Conservation (phyloP, 2,888 invertebrate species). For the Galerucella pusilla region DNA sequence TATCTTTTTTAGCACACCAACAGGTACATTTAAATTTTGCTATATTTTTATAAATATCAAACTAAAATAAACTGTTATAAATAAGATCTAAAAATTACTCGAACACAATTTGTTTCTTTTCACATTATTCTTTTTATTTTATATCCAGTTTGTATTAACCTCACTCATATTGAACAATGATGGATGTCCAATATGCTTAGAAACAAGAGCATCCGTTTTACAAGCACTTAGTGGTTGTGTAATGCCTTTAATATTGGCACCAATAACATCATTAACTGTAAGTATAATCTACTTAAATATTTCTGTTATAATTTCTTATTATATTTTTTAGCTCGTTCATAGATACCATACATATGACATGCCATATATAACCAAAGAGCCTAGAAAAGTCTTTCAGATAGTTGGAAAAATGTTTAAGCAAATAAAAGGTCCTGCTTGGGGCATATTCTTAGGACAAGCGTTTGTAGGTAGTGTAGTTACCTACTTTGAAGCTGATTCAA, state of each 20-base stretch:
- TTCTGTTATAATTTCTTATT: constrained; percentile 31
- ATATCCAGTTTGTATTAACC: constrained; percentile 68
- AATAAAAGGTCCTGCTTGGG: constrained; percentile 66
- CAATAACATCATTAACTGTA: constrained; percentile 72
- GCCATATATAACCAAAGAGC: constrained; percentile 72
- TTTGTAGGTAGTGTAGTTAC: constrained; percentile 70
- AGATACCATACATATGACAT: constrained; percentile 72
- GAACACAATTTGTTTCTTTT: neutral
- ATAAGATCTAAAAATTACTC: no score
- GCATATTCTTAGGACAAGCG: constrained; percentile 68
- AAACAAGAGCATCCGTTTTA: constrained; percentile 70
- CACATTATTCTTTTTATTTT: constrained; percentile 49
- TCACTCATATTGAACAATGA: constrained; percentile 69
- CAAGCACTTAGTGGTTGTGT: constrained; percentile 69
- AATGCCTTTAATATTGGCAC: constrained; percentile 73
- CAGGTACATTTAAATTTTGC: constrained; percentile 39
- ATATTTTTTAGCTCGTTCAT: constrained; percentile 70
- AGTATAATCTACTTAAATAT: constrained; percentile 46
- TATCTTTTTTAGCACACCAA: constrained; percentile 65
- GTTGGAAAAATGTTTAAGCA: constrained; percentile 69
- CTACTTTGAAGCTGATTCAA: constrained; percentile 71
- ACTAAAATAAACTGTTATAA: neutral
- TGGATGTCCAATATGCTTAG: constrained; percentile 74
- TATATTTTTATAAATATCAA: neutral
- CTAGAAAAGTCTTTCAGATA: constrained; percentile 68